phyloP scores from a whole-genome alignment of 2,113 vertebrate species.

The Cebus imitator region DNA sequence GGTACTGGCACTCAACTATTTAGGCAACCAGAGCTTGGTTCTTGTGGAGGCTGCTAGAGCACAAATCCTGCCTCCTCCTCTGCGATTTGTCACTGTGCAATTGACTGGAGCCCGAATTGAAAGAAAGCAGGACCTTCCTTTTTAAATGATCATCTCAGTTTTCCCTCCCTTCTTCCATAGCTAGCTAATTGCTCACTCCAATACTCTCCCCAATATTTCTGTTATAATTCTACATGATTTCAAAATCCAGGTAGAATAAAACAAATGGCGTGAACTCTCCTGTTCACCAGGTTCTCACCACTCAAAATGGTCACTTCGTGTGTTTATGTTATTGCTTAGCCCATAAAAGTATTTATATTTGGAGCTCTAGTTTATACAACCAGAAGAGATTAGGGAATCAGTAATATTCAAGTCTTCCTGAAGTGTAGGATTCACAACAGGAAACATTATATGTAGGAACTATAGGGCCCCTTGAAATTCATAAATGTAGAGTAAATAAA shows the following conservation, averaged over 20 bases:
- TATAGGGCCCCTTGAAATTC: neutral
- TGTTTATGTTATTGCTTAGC: neutral
- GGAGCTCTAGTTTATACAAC: neutral
- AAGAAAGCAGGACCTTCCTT: neutral
- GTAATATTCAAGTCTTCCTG: neutral
- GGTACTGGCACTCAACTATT: neutral
- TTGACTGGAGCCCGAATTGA: neutral
- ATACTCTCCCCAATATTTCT: neutral
- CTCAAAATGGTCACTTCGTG: neutral
- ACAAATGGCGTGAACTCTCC: neutral
- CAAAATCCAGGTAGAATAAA: neutral
- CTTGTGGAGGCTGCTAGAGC: neutral
- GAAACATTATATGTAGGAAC: neutral
- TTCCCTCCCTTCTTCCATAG: neutral
- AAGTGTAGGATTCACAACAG: neutral
- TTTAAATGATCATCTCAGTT: neutral
- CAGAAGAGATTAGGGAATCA: neutral
- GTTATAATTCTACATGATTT: neutral
- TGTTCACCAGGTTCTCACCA: neutral
- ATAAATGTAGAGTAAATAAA: conserved; percentile 14
- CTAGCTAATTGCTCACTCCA: neutral
- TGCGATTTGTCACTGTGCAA: too few relatives aligned
- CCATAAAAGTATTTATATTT: neutral
- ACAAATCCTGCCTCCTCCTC: neutral
- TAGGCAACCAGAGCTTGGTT: neutral